These are phyloP conservation scores for Hippoglossus stenolepis DNA, from an alignment of 2,113 vertebrate species.

Conservation along the genomic window DNA sequence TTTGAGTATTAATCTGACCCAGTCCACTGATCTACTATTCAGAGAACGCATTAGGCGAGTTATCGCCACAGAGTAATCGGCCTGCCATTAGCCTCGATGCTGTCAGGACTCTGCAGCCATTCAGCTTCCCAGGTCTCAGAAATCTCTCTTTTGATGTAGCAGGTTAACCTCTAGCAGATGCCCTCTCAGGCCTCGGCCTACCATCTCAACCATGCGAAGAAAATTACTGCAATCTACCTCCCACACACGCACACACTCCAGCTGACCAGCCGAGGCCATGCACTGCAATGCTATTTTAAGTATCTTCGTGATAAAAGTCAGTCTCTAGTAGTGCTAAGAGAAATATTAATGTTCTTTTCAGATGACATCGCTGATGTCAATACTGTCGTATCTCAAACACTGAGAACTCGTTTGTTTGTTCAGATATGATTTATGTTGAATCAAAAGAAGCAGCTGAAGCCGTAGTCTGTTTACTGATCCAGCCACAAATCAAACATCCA, in stretches of 20 bases:
- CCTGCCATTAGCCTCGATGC: constrained; percentile 63
- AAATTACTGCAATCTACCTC: constrained; percentile 45
- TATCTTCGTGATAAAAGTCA: constrained; percentile 26
- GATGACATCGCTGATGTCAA: constrained; percentile 32
- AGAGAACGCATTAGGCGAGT: constrained; percentile 51
- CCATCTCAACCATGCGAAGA: constrained; percentile 33
- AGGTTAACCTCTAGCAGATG: constrained; percentile 78
- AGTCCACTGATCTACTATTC: constrained; percentile 63
- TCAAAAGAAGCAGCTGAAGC: constrained; percentile 51
- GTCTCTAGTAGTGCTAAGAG: constrained; percentile 16
- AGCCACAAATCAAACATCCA: constrained; percentile 56
- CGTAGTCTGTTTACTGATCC: constrained; percentile 54
- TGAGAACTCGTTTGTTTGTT: constrained; percentile 42
- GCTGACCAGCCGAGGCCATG: constrained; percentile 14
- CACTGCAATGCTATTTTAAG: constrained; percentile 22
- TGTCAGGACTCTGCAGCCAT: constrained; percentile 52
- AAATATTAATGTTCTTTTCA: constrained; percentile 51
- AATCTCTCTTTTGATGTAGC: constrained; percentile 74
- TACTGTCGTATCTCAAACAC: constrained; percentile 29
- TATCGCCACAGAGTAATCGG: constrained; percentile 65
- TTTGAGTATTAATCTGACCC: constrained; percentile 40
- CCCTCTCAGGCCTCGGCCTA: constrained; percentile 15
- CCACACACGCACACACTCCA: constrained; percentile 7
- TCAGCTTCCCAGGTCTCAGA: constrained; percentile 41
- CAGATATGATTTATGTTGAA: constrained; percentile 50